Percentiles rank a stretch among this genome's conserved stretches.
Evolutionary conservation across 2,888 invertebrate species (phyloP).

Genomic region (Synanthedon vespiformis): DNA sequence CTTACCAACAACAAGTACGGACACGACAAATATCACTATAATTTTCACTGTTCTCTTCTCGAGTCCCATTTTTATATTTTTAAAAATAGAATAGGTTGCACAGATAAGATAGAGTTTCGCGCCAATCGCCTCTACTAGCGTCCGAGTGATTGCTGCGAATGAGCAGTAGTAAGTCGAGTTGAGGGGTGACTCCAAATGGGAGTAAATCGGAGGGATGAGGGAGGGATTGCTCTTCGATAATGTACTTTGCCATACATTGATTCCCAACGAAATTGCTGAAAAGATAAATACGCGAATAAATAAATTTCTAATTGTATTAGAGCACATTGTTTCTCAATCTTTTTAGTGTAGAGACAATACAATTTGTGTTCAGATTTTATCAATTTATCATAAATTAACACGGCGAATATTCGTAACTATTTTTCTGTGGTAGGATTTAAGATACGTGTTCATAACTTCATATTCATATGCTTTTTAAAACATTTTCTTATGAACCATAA

Average conservation of each 20-base stretch:
- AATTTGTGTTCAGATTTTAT: too few relatives aligned
- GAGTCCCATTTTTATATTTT: constrained; percentile 34
- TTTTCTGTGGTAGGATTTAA: too few relatives aligned
- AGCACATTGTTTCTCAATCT: too few relatives aligned
- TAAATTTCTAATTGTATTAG: too few relatives aligned
- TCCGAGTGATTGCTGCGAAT: neutral
- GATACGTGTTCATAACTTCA: too few relatives aligned
- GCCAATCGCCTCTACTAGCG: neutral
- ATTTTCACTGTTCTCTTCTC: constrained; percentile 56
- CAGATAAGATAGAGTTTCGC: neutral
- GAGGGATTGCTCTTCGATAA: neutral
- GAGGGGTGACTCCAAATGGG: constrained; percentile 1
- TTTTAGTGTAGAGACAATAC: too few relatives aligned
- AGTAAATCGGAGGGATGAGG: constrained; percentile 5
- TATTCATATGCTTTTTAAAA: too few relatives aligned
- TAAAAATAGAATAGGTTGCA: neutral
- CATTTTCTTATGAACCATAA: too few relatives aligned
- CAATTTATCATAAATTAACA: too few relatives aligned
- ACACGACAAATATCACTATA: constrained; percentile 37
- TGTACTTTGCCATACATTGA: neutral
- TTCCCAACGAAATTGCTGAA: too few relatives aligned
- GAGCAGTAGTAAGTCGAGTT: neutral
- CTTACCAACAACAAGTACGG: constrained; percentile 48
- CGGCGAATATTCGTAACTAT: too few relatives aligned
- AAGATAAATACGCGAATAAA: too few relatives aligned